Evolutionary conservation across 2,888 invertebrate genomes (phyloP).

Genomic region (Kryphioiulus occultus): DNA sequence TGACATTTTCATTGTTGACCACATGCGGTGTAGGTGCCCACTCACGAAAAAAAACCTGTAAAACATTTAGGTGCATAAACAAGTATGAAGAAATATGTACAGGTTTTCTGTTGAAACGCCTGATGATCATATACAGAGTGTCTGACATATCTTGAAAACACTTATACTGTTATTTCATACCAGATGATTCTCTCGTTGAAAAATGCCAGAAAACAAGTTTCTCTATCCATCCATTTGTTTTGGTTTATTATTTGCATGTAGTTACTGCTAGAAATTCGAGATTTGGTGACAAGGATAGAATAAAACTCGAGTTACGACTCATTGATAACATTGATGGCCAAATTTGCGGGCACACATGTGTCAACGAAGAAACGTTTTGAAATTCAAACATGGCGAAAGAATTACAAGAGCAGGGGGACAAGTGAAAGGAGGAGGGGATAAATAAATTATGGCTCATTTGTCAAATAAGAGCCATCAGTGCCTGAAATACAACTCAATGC

Average conservation of each 20-base stretch:
- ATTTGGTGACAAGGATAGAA: not conserved
- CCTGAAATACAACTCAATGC: not conserved
- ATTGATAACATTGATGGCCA: not conserved
- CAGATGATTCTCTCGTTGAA: not conserved
- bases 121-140: too few relatives aligned
- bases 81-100: too few relatives aligned
- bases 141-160: too few relatives aligned
- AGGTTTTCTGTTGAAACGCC: too few relatives aligned
- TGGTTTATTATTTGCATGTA: not conserved
- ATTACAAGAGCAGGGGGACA: not conserved
- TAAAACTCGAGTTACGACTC: not conserved
- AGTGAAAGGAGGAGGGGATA: not conserved
- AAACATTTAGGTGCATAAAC: too few relatives aligned
- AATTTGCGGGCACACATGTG: not conserved
- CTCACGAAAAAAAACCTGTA: too few relatives aligned
- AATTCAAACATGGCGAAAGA: not conserved
- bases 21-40: too few relatives aligned
- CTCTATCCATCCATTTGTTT: not conserved
- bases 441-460: not conserved
- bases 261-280: not conserved
- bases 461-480: not conserved
- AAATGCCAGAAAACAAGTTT: not conserved
- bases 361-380: not conserved
- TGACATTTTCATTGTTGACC: too few relatives aligned
- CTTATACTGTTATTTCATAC: too few relatives aligned